A percentile compares a stretch with the other conserved stretches of the same genome.
phyloP scores from a whole-genome alignment of 2,888 invertebrate genomes.

The Neuroscelio doddi region DNA sequence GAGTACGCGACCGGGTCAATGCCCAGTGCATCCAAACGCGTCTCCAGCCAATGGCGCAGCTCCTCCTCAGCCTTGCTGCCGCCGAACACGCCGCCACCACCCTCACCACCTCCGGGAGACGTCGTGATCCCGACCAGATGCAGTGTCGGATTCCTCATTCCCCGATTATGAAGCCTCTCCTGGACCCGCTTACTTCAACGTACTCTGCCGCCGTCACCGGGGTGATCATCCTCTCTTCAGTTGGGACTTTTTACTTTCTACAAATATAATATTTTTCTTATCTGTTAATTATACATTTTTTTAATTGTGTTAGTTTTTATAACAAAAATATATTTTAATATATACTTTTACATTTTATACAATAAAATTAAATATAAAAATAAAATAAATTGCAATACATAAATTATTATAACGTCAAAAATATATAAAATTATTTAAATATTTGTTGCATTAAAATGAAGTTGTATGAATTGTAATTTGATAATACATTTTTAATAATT shows the following conservation, averaged over 20 bases:
- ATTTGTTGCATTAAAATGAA: too few species aligned
- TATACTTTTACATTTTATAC: too few species aligned
- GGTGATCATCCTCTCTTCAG: slow-evolving; percentile 70
- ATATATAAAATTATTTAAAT: too few species aligned
- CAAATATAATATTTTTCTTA: slow-evolving; percentile 18
- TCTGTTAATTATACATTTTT: too few species aligned
- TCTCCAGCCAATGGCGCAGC: slow-evolving; percentile 84
- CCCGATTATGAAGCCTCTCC: slow-evolving; percentile 60
- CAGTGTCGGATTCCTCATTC: slow-evolving; percentile 71
- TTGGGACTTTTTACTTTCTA: too few species aligned
- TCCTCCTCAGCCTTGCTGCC: slow-evolving; percentile 73
- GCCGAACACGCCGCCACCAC: slow-evolving; percentile 65
- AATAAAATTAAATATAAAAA: too few species aligned
- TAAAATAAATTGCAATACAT: too few species aligned
- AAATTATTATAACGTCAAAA: too few species aligned
- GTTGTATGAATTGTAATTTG: too few species aligned
- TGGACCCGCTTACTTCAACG: slow-evolving; percentile 63
- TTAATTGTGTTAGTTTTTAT: too few species aligned
- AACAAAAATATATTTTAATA: too few species aligned
- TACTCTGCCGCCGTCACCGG: slow-evolving; percentile 63
- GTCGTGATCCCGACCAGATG: slow-evolving; percentile 70
- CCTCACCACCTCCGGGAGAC: slow-evolving; percentile 69
- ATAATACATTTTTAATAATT: too few species aligned
- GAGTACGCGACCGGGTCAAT: slow-evolving; percentile 82
- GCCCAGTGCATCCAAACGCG: slow-evolving; percentile 83